These are phyloP conservation scores for Salvelinus alpinus DNA, from an alignment of 2,113 vertebrate genomes.

Conservation along the genomic window DNA sequence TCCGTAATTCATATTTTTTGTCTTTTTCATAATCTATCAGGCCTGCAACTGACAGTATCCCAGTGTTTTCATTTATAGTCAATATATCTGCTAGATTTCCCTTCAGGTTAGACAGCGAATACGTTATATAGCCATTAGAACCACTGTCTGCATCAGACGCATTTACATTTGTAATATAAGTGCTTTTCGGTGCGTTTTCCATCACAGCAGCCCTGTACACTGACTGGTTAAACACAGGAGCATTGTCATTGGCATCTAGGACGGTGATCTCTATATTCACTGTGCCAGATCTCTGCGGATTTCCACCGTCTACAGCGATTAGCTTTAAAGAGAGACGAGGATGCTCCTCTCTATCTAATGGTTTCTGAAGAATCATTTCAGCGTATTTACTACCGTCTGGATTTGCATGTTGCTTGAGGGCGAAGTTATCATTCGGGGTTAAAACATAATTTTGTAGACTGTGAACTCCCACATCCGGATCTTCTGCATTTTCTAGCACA, in stretches of 20 bases:
- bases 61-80: slow-evolving; percentile 54
- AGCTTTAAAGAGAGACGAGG: slow-evolving; percentile 56
- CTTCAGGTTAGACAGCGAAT: slow-evolving; percentile 64
- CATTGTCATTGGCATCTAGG: slow-evolving; percentile 69
- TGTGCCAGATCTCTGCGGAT: slow-evolving; percentile 56
- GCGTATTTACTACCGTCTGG: slow-evolving; percentile 59
- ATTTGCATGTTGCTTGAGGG: slow-evolving; percentile 44
- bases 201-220: slow-evolving; percentile 52
- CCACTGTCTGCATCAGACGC: slow-evolving; percentile 68
- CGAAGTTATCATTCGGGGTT: slow-evolving; percentile 62
- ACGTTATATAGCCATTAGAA: slow-evolving; percentile 62
- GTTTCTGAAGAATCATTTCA: slow-evolving; percentile 63
- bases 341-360: slow-evolving; percentile 65
- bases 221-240: slow-evolving; percentile 60
- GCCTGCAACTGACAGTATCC: slow-evolving; percentile 59
- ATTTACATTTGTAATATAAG: slow-evolving; percentile 55
- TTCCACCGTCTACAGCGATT: slow-evolving; percentile 68
- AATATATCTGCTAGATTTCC: slow-evolving; percentile 57
- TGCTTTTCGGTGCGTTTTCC: slow-evolving; percentile 56
- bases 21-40: slow-evolving; percentile 69
- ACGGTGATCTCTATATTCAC: slow-evolving; percentile 57
- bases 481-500: slow-evolving; percentile 60
- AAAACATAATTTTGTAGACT: slow-evolving; percentile 65
- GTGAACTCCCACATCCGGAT: slow-evolving; percentile 70
- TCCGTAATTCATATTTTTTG: slow-evolving; percentile 57